These are phyloP conservation scores for Pterostichus madidus DNA, from an alignment of 2,888 invertebrate species.

Conservation along the genomic window DNA sequence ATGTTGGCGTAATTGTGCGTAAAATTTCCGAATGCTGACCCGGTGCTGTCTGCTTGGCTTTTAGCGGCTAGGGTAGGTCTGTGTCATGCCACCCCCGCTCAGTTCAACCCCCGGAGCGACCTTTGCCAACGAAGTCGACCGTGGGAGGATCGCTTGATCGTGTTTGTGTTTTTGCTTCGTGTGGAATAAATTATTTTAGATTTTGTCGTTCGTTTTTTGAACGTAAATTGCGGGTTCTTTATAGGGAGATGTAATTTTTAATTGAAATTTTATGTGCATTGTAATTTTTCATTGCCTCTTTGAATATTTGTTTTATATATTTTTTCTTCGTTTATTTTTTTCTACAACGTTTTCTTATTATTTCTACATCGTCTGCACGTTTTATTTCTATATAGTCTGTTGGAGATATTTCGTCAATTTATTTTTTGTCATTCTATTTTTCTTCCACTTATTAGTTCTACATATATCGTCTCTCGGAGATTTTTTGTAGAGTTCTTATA, in stretches of 20 bases:
- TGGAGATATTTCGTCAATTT: too few relatives aligned
- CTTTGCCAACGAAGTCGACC: constrained; percentile 43
- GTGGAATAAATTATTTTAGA: constrained; percentile 44
- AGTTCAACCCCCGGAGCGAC: constrained; percentile 5
- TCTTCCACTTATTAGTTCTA: too few relatives aligned
- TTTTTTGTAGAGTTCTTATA: too few relatives aligned
- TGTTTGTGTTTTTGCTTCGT: constrained; percentile 42
- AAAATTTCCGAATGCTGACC: constrained; percentile 56
- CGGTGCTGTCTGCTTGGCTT: constrained; percentile 41
- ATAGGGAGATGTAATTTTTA: constrained; percentile 33
- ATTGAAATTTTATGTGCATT: constrained; percentile 47
- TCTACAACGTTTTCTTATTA: too few relatives aligned
- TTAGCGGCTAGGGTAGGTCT: constrained; percentile 4
- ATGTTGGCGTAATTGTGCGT: constrained; percentile 55
- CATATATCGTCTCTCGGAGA: too few relatives aligned
- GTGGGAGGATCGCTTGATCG: constrained; percentile 44
- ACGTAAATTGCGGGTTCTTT: constrained; percentile 17
- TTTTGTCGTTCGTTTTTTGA: constrained; percentile 27
- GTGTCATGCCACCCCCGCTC: not conserved
- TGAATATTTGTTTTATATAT: not conserved
- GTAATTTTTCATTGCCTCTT: not conserved
- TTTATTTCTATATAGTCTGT: too few relatives aligned
- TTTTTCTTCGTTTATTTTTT: too few relatives aligned
- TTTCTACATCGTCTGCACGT: too few relatives aligned
- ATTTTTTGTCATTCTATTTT: too few relatives aligned